Percentiles rank a stretch among this genome's conserved stretches.
Evolutionary conservation across 2,797 vertebrate species (phyloP).

Genomic region (Myiotriccus ornatus): DNA sequence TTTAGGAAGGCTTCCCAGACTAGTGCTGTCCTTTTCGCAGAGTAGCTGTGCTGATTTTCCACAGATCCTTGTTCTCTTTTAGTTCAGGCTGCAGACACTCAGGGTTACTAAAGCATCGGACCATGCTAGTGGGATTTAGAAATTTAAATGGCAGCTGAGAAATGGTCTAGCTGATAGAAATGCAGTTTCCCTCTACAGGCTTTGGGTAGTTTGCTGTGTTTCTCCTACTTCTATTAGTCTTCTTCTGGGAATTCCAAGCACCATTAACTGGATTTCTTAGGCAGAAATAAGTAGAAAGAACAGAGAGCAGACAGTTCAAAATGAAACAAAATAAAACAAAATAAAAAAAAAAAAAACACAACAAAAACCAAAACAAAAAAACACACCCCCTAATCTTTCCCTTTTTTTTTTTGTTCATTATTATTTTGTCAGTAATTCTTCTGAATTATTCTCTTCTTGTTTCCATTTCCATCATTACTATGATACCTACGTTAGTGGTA

Average conservation of each 20-base stretch:
- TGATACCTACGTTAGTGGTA: neutral
- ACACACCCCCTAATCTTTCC: too few relatives aligned
- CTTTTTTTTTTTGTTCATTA: too few relatives aligned
- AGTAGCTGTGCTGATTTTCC: neutral
- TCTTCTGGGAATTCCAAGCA: neutral
- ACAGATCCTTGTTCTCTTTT: neutral
- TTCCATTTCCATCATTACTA: neutral
- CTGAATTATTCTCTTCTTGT: neutral
- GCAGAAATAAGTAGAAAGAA: neutral
- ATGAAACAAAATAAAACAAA: neutral
- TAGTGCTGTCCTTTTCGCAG: neutral
- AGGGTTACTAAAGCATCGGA: neutral
- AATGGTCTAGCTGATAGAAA: neutral
- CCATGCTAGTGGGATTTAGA: neutral
- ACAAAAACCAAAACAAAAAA: neutral
- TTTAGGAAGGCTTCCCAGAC: neutral
- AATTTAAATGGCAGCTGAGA: neutral
- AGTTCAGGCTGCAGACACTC: neutral
- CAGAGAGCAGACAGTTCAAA: neutral
- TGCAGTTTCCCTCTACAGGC: neutral
- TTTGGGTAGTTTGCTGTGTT: neutral
- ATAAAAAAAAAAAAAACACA: fast-evolving
- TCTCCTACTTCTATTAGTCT: neutral
- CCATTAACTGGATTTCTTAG: neutral
- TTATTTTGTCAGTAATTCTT: neutral